Conservation (phyloP, 2,888 invertebrate species). For the Caenorhabditis doughertyi region DNA sequence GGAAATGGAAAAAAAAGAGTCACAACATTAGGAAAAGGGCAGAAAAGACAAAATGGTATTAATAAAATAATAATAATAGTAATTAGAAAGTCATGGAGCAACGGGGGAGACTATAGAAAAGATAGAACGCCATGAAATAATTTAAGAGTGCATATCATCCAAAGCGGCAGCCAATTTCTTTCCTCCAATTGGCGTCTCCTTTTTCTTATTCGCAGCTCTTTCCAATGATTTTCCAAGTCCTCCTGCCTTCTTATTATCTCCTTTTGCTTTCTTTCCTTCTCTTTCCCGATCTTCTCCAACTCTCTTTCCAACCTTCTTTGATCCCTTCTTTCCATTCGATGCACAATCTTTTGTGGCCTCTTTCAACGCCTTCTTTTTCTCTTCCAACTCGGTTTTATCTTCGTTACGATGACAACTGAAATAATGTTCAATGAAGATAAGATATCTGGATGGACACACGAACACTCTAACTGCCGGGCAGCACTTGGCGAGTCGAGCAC, state of each 20-base stretch:
- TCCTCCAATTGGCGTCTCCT: constrained; percentile 63
- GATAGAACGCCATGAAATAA: not conserved
- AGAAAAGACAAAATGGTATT: not conserved
- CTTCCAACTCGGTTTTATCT: constrained; percentile 61
- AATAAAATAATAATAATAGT: not conserved
- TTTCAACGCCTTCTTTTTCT: constrained; percentile 64
- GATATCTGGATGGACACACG: constrained; percentile 27
- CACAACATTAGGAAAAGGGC: constrained; percentile 45
- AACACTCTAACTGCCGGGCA: constrained; percentile 69
- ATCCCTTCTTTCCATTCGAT: constrained; percentile 50
- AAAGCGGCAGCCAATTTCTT: constrained; percentile 58
- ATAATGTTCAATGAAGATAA: not conserved
- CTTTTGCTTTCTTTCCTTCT: constrained; percentile 62
- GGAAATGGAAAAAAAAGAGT: constrained; percentile 14
- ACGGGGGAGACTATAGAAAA: no score
- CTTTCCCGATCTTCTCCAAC: constrained; percentile 61
- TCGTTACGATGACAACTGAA: constrained; percentile 65
- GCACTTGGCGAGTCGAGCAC: constrained; percentile 70
- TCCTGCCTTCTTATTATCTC: constrained; percentile 54
- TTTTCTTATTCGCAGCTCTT: constrained; percentile 58
- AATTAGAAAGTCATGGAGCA: no score
- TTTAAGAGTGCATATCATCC: constrained; percentile 51
- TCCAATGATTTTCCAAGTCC: constrained; percentile 62
- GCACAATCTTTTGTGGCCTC: constrained; percentile 63
- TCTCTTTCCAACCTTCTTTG: constrained; percentile 46